Evolutionary conservation across 2,888 invertebrate genomes (phyloP), one percentile per base, ranked within the genome.

Genomic region (Neuroscelio doddi): DNA sequence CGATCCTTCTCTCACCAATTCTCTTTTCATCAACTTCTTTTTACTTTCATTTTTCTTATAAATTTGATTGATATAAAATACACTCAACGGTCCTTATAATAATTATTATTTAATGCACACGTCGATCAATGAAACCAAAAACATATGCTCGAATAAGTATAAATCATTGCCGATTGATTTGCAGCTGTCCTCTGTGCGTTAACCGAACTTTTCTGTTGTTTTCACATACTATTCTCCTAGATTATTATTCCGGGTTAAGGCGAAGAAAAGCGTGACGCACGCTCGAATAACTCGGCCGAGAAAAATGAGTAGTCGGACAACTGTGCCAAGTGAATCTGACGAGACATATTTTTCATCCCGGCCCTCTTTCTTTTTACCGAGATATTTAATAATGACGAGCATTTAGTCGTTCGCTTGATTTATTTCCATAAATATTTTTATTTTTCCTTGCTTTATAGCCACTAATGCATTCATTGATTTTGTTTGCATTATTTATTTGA

Each of bases 141-240:
- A n/a, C n/a, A n/a, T n/a, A n/a, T n/a, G 56, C 56, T 56, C 61
- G 65, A 52, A 59, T n/a, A 52, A 61, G 57, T 56, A 41, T 47
- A 61, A 65, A 65, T n/a, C 61, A 56, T 65, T 56, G 46, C 17
- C 46, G 55, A 27, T 50, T 64, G 64, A 64, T 61, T 65, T 56
- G 59, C 65, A 56, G 61, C 61, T 53, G 61, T 65, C 56, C 61
- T 36, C 56, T 44, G 17, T 38, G 61, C 56, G 61, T 57, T 61
- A 61, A 57, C 56, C 61, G 27, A 61, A 52, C 57, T 61, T 57
- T 32, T 38, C 51, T 7, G 50, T 29, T 21, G 61, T 49, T n/a
- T n/a, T n/a, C n/a, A n/a, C n/a, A n/a, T n/a, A n/a, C n/a, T n/a
- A n/a, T n/a, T n/a, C n/a, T n/a, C n/a, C n/a, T n/a, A n/a, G n/a